Evolutionary conservation across 1,140 invertebrate species (phyloP).

Genomic region (Dinoponera quadriceps): DNA sequence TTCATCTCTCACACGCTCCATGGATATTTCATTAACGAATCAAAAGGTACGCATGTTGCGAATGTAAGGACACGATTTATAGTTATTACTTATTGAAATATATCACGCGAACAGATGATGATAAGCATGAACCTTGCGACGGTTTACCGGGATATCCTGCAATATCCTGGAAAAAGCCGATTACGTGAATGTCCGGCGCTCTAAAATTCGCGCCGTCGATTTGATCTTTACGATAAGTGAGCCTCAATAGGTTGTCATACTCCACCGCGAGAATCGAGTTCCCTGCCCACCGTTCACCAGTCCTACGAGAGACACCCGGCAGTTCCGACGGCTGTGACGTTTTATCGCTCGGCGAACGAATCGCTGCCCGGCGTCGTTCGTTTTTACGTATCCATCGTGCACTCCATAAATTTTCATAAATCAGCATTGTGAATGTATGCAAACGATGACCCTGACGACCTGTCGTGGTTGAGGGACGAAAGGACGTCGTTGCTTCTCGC

Average conservation of each 20-base stretch:
- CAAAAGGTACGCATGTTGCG: no score
- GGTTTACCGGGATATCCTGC: no score
- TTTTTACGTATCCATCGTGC: conserved; percentile 31
- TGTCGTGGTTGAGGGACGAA: conserved; percentile 66
- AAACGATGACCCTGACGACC: conserved; percentile 81
- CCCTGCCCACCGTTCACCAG: neutral
- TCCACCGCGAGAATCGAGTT: neutral
- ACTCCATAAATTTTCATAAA: conserved; percentile 84
- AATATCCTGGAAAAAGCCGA: no score
- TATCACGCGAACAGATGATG: no score
- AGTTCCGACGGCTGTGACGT: neutral
- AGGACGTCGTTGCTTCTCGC: conserved; percentile 54
- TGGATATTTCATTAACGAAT: no score
- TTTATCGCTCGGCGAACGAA: conserved; percentile 39
- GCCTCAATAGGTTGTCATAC: neutral
- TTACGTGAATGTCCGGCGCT: neutral
- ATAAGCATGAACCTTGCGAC: no score
- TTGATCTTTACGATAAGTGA: neutral
- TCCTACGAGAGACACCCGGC: neutral
- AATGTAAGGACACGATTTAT: no score
- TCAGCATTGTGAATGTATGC: conserved; percentile 81
- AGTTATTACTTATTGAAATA: neutral
- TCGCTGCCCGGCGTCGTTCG: neutral
- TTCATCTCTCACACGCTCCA: no score
- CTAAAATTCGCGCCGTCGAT: neutral